These are phyloP conservation scores for Emydoidea blandingii DNA, from an alignment of 2,797 vertebrate genomes.

Conservation along the genomic window DNA sequence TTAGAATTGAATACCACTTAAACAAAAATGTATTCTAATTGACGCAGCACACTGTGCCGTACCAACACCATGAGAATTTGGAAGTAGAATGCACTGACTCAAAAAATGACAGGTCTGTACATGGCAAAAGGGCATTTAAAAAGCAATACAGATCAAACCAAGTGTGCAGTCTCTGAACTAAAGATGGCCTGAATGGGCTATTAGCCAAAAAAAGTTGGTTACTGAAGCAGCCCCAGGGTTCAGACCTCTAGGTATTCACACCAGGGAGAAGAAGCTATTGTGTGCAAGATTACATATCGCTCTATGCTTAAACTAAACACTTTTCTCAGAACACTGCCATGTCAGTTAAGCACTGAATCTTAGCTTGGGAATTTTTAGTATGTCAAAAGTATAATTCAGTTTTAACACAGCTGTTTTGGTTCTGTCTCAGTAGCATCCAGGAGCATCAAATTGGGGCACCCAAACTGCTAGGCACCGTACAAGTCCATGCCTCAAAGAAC, in stretches of 20 bases:
- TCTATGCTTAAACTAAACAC: neutral
- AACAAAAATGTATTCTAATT: neutral
- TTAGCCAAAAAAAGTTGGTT: neutral
- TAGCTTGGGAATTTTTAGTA: neutral
- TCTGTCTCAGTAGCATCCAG: slow-evolving; percentile 8
- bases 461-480: neutral
- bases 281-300: neutral
- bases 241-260: rapidly evolving
- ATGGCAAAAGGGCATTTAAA: neutral
- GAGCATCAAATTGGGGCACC: neutral
- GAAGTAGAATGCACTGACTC: neutral
- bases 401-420: neutral
- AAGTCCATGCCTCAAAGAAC: neutral
- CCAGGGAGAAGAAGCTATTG: neutral
- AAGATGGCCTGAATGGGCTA: neutral
- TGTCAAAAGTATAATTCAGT: neutral
- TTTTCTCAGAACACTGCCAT: neutral
- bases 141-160: neutral
- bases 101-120: neutral
- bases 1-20: neutral
- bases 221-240: neutral
- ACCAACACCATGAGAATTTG: neutral
- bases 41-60: neutral
- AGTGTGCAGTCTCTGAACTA: neutral
- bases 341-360: neutral